Evolutionary conservation across 2,113 vertebrate species (phyloP).

Genomic region (Myrmecobius fasciatus): DNA sequence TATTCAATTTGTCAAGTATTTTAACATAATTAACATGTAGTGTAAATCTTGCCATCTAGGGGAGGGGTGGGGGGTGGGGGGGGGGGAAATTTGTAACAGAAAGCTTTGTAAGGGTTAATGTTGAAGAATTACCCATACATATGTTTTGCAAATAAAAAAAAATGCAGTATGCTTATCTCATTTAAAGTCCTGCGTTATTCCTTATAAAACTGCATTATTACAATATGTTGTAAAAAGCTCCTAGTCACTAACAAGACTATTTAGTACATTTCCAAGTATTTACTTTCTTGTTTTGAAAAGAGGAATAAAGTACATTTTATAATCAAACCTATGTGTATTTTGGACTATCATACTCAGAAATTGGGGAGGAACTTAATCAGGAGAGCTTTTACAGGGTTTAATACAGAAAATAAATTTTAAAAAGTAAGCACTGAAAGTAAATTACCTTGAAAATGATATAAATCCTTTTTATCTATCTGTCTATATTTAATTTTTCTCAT

Average conservation of each 20-base stretch:
- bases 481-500: slow-evolving; percentile 75
- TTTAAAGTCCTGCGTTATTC: slow-evolving; percentile 69
- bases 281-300: slow-evolving; percentile 71
- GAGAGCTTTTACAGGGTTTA: slow-evolving; percentile 63
- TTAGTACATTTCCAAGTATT: slow-evolving; percentile 71
- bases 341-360: slow-evolving; percentile 59
- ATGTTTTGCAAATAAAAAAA: too few species aligned
- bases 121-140: too few species aligned
- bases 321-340: slow-evolving; percentile 64
- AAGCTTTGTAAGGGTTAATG: too few species aligned
- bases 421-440: slow-evolving; percentile 63
- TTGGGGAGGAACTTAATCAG: slow-evolving; percentile 68
- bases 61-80: too few species aligned
- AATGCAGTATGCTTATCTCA: slow-evolving; percentile 69
- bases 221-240: slow-evolving; percentile 46
- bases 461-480: slow-evolving; percentile 71
- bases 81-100: too few species aligned
- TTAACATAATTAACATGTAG: too few species aligned
- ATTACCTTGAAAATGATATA: slow-evolving; percentile 74
- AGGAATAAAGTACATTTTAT: slow-evolving; percentile 76
- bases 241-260: slow-evolving; percentile 42
- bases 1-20: too few species aligned
- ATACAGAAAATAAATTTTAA: slow-evolving; percentile 69
- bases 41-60: too few species aligned
- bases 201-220: slow-evolving; percentile 64